Evolutionary conservation across 2,113 vertebrate species (phyloP).

Genomic region (Bubo blakistoni): DNA sequence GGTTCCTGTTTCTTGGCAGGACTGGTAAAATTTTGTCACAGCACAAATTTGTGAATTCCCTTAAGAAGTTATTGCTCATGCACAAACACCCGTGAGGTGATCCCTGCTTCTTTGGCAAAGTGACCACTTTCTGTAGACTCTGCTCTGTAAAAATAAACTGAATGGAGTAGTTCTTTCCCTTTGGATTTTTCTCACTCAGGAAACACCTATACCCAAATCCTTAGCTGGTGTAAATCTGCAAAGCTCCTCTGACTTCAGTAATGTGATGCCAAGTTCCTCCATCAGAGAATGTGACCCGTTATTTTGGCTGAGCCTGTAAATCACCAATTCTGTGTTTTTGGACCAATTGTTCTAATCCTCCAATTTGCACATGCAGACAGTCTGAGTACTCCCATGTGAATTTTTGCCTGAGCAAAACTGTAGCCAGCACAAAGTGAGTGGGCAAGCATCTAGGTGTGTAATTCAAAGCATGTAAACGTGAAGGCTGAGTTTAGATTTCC

Average conservation of each 20-base stretch:
- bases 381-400: conserved; percentile 10
- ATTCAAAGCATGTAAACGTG: background rate
- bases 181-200: conserved; percentile 46
- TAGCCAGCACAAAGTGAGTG: conserved; percentile 26
- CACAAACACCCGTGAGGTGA: conserved; percentile 5
- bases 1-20: conserved; percentile 1
- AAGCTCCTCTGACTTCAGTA: conserved; percentile 31
- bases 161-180: conserved; percentile 30
- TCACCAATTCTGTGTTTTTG: background rate
- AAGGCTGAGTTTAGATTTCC: conserved; percentile 22
- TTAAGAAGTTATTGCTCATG: background rate
- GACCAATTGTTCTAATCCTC: conserved; percentile 52
- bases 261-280: background rate
- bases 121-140: conserved; percentile 22
- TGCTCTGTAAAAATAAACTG: conserved; percentile 39
- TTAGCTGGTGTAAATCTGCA: conserved; percentile 45
- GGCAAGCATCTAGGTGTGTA: conserved; percentile 26
- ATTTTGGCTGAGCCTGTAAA: conserved; percentile 16
- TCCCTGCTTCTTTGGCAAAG: conserved; percentile 17
- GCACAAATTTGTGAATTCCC: conserved; percentile 5
- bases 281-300: background rate
- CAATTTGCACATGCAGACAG: background rate
- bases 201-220: conserved; percentile 53
- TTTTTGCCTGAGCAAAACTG: background rate
- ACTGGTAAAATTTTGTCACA: background rate